phyloP scores from a whole-genome alignment of 2,113 vertebrate species.

The Gallinago undulata region DNA sequence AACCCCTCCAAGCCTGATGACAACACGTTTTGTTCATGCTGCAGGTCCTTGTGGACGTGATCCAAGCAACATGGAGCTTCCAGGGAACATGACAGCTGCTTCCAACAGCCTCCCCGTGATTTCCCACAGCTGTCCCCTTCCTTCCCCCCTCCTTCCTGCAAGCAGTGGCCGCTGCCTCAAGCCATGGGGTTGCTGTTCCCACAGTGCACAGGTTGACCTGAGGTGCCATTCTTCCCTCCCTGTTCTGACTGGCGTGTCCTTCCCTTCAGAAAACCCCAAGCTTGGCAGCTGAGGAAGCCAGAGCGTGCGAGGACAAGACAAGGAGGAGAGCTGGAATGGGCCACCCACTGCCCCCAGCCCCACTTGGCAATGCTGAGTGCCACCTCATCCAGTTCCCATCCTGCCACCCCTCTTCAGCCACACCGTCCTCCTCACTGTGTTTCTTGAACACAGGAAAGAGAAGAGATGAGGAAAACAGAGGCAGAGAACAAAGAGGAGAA shows the following conservation, averaged over 20 bases:
- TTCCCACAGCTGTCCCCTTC: not conserved
- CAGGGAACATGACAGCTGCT: not conserved
- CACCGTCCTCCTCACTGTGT: not conserved
- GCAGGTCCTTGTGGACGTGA: not conserved
- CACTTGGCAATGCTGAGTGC: no score
- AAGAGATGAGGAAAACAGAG: not conserved
- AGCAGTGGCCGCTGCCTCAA: not conserved
- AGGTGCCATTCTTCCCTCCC: not conserved
- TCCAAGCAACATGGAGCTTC: not conserved
- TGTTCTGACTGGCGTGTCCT: not conserved
- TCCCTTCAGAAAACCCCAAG: not conserved
- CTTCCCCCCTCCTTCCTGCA: not conserved
- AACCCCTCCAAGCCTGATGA: not conserved
- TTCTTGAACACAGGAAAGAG: not conserved
- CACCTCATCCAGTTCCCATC: not conserved
- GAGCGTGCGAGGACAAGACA: fast-evolving
- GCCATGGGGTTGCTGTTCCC: fast-evolving
- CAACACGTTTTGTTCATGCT: fast-evolving
- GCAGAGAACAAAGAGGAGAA: not conserved
- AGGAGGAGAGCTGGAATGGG: not conserved
- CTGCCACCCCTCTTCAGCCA: not conserved
- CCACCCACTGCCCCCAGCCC: not conserved
- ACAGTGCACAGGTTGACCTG: not conserved
- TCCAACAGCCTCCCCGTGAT: not conserved
- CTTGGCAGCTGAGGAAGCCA: not conserved